These are phyloP conservation scores for Morinoia aosen DNA, from an alignment of 2,888 invertebrate species.

Conservation along the genomic window DNA sequence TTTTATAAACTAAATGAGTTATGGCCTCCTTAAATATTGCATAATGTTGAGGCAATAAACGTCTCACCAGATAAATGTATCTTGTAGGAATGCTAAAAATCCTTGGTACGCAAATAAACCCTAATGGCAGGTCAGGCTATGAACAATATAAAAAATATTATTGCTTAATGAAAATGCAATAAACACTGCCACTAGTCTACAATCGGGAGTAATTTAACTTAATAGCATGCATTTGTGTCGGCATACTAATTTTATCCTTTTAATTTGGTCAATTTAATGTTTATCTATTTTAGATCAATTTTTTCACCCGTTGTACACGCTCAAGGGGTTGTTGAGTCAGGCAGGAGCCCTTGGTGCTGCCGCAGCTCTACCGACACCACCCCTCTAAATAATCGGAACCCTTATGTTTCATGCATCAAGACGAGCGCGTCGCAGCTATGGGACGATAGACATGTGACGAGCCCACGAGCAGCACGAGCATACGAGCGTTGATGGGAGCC, in stretches of 20 bases:
- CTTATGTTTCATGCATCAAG: background rate
- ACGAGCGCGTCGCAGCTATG: background rate
- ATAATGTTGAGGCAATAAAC: too few relatives aligned
- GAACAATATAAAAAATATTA: background rate
- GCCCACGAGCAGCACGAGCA: background rate
- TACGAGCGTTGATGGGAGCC: background rate
- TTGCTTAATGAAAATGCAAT: background rate
- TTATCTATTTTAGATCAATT: background rate
- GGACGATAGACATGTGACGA: background rate
- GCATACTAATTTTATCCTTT: background rate
- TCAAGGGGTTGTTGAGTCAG: background rate
- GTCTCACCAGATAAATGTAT: too few relatives aligned
- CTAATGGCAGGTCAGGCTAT: background rate
- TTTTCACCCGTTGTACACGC: background rate
- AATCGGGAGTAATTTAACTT: background rate
- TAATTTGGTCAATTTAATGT: too few relatives aligned
- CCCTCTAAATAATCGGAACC: background rate
- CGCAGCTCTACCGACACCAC: background rate
- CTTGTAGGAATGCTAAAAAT: too few relatives aligned
- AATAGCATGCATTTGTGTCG: background rate
- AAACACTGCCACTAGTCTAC: background rate
- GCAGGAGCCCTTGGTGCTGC: background rate
- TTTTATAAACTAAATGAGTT: too few relatives aligned
- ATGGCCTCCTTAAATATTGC: too few relatives aligned
- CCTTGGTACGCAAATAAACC: background rate